phyloP scores from a whole-genome alignment of 2,113 vertebrate species.

The Poeciliopsis prolifica region DNA sequence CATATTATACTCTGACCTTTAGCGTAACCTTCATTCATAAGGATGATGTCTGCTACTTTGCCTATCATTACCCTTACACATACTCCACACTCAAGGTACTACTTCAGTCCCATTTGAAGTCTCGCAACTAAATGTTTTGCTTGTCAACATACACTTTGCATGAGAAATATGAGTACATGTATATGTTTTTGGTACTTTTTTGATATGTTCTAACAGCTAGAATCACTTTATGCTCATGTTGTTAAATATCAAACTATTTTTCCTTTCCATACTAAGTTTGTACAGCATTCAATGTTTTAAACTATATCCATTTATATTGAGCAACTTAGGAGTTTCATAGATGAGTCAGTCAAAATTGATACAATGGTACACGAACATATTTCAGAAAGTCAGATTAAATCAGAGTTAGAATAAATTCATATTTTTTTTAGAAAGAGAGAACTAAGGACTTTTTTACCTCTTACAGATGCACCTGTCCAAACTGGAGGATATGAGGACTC shows the following conservation, averaged over 20 bases:
- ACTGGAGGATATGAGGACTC: slow-evolving; percentile 87
- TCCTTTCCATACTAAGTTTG: background rate
- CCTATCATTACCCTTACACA: slow-evolving; percentile 98
- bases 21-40: slow-evolving; percentile 93
- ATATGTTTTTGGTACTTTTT: background rate
- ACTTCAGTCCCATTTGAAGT: background rate
- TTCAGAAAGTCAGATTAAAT: background rate
- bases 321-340: background rate
- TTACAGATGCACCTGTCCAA: slow-evolving; percentile 94
- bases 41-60: slow-evolving; percentile 98
- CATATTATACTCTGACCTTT: slow-evolving; percentile 96
- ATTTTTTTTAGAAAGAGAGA: background rate
- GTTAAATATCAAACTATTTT: too few species aligned
- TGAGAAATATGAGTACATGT: background rate
- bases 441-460: slow-evolving; percentile 17
- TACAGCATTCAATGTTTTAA: background rate
- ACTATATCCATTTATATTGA: background rate
- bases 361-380: background rate
- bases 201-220: background rate
- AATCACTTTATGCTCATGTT: background rate
- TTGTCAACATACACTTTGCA: background rate
- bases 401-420: background rate
- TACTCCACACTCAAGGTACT: slow-evolving; percentile 94
- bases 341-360: background rate
- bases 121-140: background rate